These are phyloP conservation scores for Hypotaenidia philippensis DNA, from an alignment of 2,797 vertebrate species.

Conservation along the genomic window DNA sequence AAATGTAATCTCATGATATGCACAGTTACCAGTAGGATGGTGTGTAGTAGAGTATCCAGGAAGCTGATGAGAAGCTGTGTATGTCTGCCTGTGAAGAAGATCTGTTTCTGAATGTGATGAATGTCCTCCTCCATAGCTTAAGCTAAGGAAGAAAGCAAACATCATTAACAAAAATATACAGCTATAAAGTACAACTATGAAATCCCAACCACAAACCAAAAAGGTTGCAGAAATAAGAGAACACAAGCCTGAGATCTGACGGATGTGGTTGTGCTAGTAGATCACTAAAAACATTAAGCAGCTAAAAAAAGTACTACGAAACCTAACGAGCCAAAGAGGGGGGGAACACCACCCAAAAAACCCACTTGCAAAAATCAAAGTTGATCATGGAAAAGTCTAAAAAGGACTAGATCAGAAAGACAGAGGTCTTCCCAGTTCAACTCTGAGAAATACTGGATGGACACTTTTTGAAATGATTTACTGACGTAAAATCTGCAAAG, in stretches of 20 bases:
- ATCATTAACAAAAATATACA: constrained; percentile 48
- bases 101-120: constrained; percentile 91
- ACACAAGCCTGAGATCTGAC: background rate
- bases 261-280: background rate
- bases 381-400: background rate
- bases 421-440: background rate
- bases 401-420: background rate
- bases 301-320: background rate
- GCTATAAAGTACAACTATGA: background rate
- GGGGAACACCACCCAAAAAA: no score
- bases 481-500: background rate
- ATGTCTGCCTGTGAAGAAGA: constrained; percentile 93
- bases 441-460: background rate
- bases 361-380: background rate
- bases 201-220: background rate
- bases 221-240: background rate
- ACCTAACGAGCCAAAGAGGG: background rate
- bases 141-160: constrained; percentile 79
- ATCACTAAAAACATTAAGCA: background rate
- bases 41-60: constrained; percentile 91
- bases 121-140: constrained; percentile 93
- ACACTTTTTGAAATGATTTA: background rate
- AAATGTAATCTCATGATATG: background rate
- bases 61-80: constrained; percentile 90
- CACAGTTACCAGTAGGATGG: constrained; percentile 88